A percentile compares a stretch with the other conserved stretches of the same genome.
phyloP scores from a whole-genome alignment of 2,888 invertebrate genomes.

The Drosophila borborema region DNA sequence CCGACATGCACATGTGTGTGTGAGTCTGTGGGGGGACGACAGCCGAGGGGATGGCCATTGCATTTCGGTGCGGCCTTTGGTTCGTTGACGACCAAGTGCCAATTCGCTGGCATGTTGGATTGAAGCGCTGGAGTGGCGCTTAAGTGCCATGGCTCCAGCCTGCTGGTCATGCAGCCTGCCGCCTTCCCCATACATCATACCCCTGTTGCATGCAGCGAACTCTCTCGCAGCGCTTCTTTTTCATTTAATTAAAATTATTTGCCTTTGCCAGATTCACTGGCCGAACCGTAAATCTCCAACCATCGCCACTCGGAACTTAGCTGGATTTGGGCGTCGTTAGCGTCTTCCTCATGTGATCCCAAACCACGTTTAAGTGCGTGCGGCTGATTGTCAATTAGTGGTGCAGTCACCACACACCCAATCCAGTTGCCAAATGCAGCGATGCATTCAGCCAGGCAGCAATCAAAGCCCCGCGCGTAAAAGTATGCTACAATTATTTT shows the following conservation, averaged over 20 bases:
- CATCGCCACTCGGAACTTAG: slow-evolving; percentile 57
- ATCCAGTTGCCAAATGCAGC: slow-evolving; percentile 54
- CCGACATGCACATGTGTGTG: slow-evolving; percentile 18
- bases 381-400: slow-evolving; percentile 75
- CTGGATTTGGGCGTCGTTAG: slow-evolving; percentile 51
- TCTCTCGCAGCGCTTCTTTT: slow-evolving; percentile 67
- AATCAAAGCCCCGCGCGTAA: slow-evolving; percentile 61
- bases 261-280: slow-evolving; percentile 55
- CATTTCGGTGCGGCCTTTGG: slow-evolving; percentile 74
- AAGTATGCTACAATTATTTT: slow-evolving; percentile 68
- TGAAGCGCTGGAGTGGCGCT: slow-evolving; percentile 73
- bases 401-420: slow-evolving; percentile 12
- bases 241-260: slow-evolving; percentile 80
- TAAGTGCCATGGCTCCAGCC: slow-evolving; percentile 63
- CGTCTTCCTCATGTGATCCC: slow-evolving; percentile 36
- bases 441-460: slow-evolving; percentile 63
- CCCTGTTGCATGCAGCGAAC: slow-evolving; percentile 12
- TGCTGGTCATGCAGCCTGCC: slow-evolving; percentile 23
- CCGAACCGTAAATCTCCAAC: slow-evolving; percentile 14
- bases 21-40: background rate
- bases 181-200: background rate
- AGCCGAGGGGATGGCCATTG: slow-evolving; percentile 36
- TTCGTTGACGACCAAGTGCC: slow-evolving; percentile 78
- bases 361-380: slow-evolving; percentile 61
- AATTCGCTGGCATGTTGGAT: slow-evolving; percentile 73